phyloP scores from a whole-genome alignment of 2,888 invertebrate species.

The Amblyjoppa fuscipennis region DNA sequence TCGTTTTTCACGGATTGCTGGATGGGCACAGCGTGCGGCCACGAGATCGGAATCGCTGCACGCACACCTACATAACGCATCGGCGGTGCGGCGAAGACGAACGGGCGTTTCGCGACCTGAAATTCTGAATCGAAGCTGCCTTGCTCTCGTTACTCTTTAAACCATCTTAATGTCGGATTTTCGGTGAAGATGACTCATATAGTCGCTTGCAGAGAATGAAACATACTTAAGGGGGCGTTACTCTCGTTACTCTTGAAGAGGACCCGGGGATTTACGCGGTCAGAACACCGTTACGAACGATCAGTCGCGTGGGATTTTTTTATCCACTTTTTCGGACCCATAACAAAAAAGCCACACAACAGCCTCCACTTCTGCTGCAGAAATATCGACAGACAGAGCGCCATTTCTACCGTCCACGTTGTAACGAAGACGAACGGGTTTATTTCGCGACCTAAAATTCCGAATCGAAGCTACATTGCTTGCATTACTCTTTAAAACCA shows the following conservation, averaged over 20 bases:
- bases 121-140: conserved; percentile 34
- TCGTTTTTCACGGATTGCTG: conserved; percentile 53
- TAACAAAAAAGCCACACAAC: too few species aligned
- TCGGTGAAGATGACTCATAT: too few species aligned
- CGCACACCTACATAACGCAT: conserved; percentile 6
- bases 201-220: too few species aligned
- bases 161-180: not conserved
- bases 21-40: not conserved
- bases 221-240: too few species aligned
- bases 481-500: not conserved
- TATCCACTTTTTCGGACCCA: too few species aligned
- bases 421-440: conserved; percentile 16
- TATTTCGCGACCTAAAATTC: conserved; percentile 42
- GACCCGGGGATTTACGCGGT: too few species aligned
- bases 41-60: conserved; percentile 32
- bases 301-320: too few species aligned
- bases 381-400: too few species aligned
- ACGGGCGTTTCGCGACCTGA: conserved; percentile 37
- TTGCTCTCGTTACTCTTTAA: conserved; percentile 2
- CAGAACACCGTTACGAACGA: too few species aligned
- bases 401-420: not conserved
- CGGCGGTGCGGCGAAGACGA: conserved; percentile 1
- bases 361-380: too few species aligned
- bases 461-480: conserved; percentile 29
- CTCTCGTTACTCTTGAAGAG: too few species aligned